phyloP scores from a whole-genome alignment of 1,140 invertebrate species.

The Aleiodes sp. region DNA sequence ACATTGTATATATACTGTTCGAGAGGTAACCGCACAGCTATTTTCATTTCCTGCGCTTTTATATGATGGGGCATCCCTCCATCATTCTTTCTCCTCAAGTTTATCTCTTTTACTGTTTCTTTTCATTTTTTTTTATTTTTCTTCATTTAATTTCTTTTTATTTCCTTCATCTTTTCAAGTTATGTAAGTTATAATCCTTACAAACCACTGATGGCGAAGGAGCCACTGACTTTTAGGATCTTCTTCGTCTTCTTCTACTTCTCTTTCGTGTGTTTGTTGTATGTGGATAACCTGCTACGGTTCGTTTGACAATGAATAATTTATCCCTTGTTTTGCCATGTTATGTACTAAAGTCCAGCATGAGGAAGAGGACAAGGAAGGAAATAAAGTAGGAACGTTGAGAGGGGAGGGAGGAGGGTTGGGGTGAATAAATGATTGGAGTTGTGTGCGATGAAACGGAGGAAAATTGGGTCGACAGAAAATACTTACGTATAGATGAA shows the following conservation, averaged over 20 bases:
- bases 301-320: constrained; percentile 30
- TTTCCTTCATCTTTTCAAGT: no score
- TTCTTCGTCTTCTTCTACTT: no score
- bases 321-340: constrained; percentile 24
- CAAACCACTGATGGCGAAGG: no score
- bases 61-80: constrained; percentile 34
- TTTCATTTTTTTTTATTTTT: not conserved
- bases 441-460: not conserved
- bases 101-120: not conserved
- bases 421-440: constrained; percentile 14
- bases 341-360: constrained; percentile 1
- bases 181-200: no score
- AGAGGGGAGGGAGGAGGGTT: no score
- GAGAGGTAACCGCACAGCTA: constrained; percentile 38
- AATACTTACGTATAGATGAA: no score
- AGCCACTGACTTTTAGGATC: no score
- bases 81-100: not conserved
- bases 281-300: not conserved
- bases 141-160: no score
- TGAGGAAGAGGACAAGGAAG: not conserved
- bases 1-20: constrained; percentile 27
- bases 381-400: not conserved
- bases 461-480: constrained; percentile 9
- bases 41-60: constrained; percentile 42
- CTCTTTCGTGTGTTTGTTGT: no score